phyloP scores from a whole-genome alignment of 2,888 invertebrate species.

The Busseola fusca region DNA sequence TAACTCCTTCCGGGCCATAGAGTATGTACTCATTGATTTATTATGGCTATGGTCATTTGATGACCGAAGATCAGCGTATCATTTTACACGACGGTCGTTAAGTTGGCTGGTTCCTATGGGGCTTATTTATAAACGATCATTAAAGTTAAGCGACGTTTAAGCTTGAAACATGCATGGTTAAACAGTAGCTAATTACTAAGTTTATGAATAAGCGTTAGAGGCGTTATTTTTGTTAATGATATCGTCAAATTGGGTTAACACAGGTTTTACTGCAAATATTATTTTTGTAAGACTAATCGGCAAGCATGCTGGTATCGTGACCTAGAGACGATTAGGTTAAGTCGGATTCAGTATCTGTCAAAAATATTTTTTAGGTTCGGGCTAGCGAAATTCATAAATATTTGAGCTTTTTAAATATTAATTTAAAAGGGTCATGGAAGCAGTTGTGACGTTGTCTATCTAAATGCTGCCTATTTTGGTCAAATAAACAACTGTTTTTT shows the following conservation, averaged over 20 bases:
- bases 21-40: conserved; percentile 28
- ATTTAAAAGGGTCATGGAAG: background rate
- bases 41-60: conserved; percentile 11
- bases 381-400: conserved; percentile 14
- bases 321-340: conserved; percentile 6
- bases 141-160: background rate
- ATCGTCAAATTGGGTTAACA: background rate
- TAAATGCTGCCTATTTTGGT: background rate
- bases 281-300: background rate
- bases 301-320: background rate
- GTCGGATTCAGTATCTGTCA: background rate
- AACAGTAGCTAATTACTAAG: background rate
- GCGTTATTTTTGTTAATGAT: background rate
- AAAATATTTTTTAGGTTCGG: background rate
- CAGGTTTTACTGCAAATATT: background rate
- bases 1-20: conserved; percentile 30
- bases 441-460: conserved; percentile 11
- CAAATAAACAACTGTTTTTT: background rate
- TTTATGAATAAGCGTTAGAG: background rate
- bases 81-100: background rate
- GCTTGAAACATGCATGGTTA: too few species aligned
- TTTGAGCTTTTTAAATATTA: conserved; percentile 27
- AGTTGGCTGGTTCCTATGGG: background rate
- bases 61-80: conserved; percentile 6
- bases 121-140: background rate